Conservation (phyloP, 2,797 vertebrate genomes). For the Takifugu ocellatus region DNA sequence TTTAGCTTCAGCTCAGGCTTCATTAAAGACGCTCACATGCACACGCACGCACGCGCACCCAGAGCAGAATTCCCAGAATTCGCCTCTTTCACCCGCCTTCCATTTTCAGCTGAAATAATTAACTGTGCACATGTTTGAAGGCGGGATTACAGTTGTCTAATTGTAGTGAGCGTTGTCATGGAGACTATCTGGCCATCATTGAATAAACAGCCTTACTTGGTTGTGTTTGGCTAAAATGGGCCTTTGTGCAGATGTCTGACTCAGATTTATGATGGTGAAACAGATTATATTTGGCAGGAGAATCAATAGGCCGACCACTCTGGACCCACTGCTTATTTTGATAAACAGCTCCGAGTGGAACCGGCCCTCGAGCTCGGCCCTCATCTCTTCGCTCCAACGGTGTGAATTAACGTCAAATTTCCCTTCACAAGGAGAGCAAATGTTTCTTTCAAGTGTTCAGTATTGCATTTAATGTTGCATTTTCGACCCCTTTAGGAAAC, state of each 20-base stretch:
- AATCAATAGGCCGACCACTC: slow-evolving; percentile 85
- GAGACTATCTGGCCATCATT: slow-evolving; percentile 90
- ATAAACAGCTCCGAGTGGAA: slow-evolving; percentile 84
- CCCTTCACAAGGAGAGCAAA: slow-evolving; percentile 61
- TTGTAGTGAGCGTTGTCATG: slow-evolving; percentile 93
- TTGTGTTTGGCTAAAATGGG: slow-evolving; percentile 86
- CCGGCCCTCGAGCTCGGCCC: slow-evolving; percentile 75
- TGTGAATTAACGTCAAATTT: slow-evolving; percentile 78
- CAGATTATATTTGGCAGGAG: slow-evolving; percentile 88
- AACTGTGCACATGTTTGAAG: slow-evolving; percentile 86
- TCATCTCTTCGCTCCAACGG: slow-evolving; percentile 75
- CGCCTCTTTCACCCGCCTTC: slow-evolving; percentile 71
- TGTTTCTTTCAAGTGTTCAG: slow-evolving; percentile 21
- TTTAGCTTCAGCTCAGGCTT: slow-evolving; percentile 39
- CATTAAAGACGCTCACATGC: slow-evolving; percentile 41
- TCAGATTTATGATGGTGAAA: slow-evolving; percentile 91
- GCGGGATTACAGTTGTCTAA: slow-evolving; percentile 92
- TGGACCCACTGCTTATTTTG: slow-evolving; percentile 81
- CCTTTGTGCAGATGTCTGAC: slow-evolving; percentile 90
- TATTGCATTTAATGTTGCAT: no score
- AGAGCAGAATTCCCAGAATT: slow-evolving; percentile 73
- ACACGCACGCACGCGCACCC: slow-evolving; percentile 16
- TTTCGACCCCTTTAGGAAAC: no score
- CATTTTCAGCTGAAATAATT: slow-evolving; percentile 84
- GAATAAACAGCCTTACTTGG: slow-evolving; percentile 89